Evolutionary conservation across 2,888 invertebrate genomes (phyloP), one percentile per base, ranked within the genome.

Genomic region (Xestia ashworthii): DNA sequence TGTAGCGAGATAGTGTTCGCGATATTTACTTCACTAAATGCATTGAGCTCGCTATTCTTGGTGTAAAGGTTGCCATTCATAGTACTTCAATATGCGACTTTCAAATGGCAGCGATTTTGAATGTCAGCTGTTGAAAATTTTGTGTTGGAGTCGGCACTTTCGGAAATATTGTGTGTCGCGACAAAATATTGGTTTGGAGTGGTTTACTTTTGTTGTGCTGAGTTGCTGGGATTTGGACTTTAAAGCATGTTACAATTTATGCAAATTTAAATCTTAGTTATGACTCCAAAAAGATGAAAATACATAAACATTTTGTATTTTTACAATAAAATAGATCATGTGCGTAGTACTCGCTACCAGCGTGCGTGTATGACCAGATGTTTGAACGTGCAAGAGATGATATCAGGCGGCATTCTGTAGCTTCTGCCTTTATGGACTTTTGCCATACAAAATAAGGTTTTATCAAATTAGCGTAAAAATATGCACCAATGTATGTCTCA

Each of bases 1-100:
- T 70, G 83, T 75, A 79, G 75, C 60, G 67, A 86, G 80, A 86
- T 88, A 83, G 83, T 74, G 76, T 86, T 87, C 72, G 77, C 78
- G 74, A 83, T 84, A 84, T 88, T 87, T 89, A 84, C 85, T 84
- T 71, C 72, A 50, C 84, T 82, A 85, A 89, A 87, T 82, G 85
- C 85, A 87, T 85, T 76, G 80, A 80, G 77, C 72, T 85, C 60
- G 76, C 78, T 71, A 78, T 78, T 80, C 69, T 71, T 71, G 77
- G 14, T 41, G 25, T 78, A 87, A 85, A 80, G 86, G 76, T 55
- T 64, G 81, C 75, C 62, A 85, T 87, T 71, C 75, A 78, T 11
- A 69, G 64, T 16, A 67, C 81, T 81, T 78, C 75, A 74, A 58
- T 53, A 64, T 62, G 62, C 74, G 66, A 87, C 68, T 79, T 76